Base-by-base conservation (phyloP, 2,888 invertebrate genomes). In the Rhodophaea formosa region DNA sequence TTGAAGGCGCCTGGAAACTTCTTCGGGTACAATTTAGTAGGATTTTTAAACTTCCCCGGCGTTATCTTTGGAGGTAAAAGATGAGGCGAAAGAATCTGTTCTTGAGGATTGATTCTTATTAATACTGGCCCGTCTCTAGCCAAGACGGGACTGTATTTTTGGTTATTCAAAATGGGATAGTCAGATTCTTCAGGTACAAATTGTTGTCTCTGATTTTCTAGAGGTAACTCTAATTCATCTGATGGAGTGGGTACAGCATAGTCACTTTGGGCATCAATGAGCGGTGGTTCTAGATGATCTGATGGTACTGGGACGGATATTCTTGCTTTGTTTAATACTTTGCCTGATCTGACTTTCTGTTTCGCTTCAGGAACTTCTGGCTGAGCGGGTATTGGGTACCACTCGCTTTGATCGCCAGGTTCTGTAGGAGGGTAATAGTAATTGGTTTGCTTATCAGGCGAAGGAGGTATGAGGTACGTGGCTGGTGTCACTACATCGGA, bases 11-110 rank as follows among this genome's bases (percentile, higher is more conserved):
- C 84, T 61, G 84, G 77, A 73, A 87, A 93, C 71, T 94, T 94
- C 72, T 94, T 94, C 0, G 94, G 94, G 67, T 92, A 93, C 23
- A 87, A 68, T 68, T 90, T 90, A 16, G 93, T 93, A 2, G 93
- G 93, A 17, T 79, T 74, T 64, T 90, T 84, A 43, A 74, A 69
- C 63, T 77, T 80, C 65, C 75, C 77, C 67, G 64, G 71, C 74
- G 70, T 70, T 54, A 65, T 81, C 65, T 71, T 85, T 59, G 77
- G 89, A 8, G 84, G 82, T 43, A 75, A 75, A 3, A 86, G 74
- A 65, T 82, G 81, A 59, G 84, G 66, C 14, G 82, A 64, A 49
- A 82, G 68, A 57, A 67, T 85, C 67, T 73, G 84, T 68, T 81
- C 84, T 66, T 70, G 85, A 72, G 71, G 78, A 35, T 78, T 68